These are phyloP conservation scores for Mythimna vitellina DNA, from an alignment of 2,888 invertebrate species.

Conservation along the genomic window DNA sequence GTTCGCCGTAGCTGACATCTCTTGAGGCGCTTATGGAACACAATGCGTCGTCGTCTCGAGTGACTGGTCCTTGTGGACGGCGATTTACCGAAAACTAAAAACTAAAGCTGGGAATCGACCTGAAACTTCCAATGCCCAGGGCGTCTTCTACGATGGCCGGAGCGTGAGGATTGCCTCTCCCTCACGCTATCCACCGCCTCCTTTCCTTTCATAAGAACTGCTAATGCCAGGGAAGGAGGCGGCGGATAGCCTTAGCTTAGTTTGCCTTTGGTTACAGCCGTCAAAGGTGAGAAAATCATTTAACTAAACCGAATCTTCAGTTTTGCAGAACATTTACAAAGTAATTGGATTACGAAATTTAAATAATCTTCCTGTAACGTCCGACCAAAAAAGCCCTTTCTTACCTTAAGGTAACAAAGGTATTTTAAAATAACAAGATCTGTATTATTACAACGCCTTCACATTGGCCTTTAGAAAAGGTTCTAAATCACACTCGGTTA, in stretches of 20 bases:
- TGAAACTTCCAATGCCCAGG: too few relatives aligned
- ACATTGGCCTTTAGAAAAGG: neutral
- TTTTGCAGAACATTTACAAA: neutral
- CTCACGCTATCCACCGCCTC: neutral
- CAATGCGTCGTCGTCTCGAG: too few relatives aligned
- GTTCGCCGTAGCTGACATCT: too few relatives aligned
- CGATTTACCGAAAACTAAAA: too few relatives aligned
- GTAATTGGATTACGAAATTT: constrained; percentile 1
- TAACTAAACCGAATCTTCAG: neutral
- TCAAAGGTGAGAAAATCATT: neutral
- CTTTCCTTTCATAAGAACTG: too few relatives aligned
- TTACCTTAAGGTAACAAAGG: constrained; percentile 6
- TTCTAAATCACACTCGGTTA: constrained; percentile 4
- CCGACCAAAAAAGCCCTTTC: constrained; percentile 1
- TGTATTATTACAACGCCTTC: constrained; percentile 10
- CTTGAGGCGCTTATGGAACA: too few relatives aligned
- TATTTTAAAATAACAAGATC: constrained; percentile 19
- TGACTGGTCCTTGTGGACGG: too few relatives aligned
- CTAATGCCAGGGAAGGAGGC: neutral
- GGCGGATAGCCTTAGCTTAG: neutral
- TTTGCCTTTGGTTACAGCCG: neutral
- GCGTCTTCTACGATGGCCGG: too few relatives aligned
- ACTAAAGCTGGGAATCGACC: too few relatives aligned
- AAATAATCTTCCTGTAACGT: constrained; percentile 5
- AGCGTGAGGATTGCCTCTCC: too few relatives aligned